phyloP scores from a whole-genome alignment of 2,888 invertebrate species.

The Lasioglossum morio region DNA sequence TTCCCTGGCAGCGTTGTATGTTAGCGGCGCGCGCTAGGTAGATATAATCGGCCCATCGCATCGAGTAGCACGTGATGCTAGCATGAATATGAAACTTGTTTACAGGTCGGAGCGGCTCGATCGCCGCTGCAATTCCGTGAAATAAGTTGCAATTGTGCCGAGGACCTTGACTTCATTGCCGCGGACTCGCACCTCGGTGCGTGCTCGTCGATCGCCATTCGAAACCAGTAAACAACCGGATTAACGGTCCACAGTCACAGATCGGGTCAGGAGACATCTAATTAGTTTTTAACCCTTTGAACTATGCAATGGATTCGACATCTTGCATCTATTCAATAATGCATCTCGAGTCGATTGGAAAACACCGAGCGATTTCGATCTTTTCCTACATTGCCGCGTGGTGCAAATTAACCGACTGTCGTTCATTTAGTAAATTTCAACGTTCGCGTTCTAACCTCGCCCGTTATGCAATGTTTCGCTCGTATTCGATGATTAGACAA shows the following conservation, averaged over 20 bases:
- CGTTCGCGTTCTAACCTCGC: neutral
- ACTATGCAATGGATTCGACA: neutral
- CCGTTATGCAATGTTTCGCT: neutral
- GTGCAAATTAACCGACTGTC: neutral
- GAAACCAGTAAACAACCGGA: neutral
- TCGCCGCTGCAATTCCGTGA: slow-evolving; percentile 46
- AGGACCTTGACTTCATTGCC: slow-evolving; percentile 65
- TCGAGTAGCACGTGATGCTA: slow-evolving; percentile 42
- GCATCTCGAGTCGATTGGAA: neutral
- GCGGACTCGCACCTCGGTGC: slow-evolving; percentile 28
- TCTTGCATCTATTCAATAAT: neutral
- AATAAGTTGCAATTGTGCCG: slow-evolving; percentile 63
- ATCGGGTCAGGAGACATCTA: neutral
- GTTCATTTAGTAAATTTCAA: neutral
- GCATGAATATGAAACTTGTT: slow-evolving; percentile 70
- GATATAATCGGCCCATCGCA: slow-evolving; percentile 32
- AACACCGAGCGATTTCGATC: neutral
- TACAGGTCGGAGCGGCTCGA: slow-evolving; percentile 54
- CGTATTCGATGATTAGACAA: no score
- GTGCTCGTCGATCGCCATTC: slow-evolving; percentile 32
- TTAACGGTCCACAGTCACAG: neutral
- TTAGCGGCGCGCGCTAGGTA: slow-evolving; percentile 22
- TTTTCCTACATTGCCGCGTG: neutral
- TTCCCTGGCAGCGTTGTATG: slow-evolving; percentile 43
- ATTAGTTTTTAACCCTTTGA: neutral